Evolutionary conservation across 37 sponge, comb jelly and placozoan genomes (phyloP).

Genomic region (Mnemiopsis leidyi): DNA sequence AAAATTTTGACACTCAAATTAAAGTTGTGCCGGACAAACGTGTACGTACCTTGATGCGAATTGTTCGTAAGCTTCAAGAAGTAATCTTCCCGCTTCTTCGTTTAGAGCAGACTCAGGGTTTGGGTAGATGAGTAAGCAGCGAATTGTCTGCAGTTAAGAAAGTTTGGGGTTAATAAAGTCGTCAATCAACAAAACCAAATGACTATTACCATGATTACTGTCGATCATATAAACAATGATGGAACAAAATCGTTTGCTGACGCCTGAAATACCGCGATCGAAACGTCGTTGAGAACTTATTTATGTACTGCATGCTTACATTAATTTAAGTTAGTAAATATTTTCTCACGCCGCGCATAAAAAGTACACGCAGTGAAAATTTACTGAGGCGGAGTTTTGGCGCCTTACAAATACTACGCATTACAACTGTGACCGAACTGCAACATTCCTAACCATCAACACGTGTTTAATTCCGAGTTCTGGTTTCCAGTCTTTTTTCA

Average conservation of each 20-base stretch:
- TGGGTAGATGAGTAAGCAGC: conserved; percentile 94
- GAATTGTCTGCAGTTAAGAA: conserved; percentile 79
- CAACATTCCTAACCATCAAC: conserved; percentile 72
- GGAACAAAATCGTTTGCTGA: too few relatives aligned
- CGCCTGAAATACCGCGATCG: too few relatives aligned
- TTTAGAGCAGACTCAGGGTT: conserved; percentile 99
- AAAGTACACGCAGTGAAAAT: not conserved
- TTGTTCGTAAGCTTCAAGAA: conserved; percentile 87
- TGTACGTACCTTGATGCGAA: conserved; percentile 70
- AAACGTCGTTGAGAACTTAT: too few relatives aligned
- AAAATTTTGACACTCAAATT: not conserved
- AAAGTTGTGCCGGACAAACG: not conserved
- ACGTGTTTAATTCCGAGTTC: conserved; percentile 91
- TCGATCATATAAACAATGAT: too few relatives aligned
- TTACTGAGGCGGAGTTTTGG: not conserved
- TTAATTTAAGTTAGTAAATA: too few relatives aligned
- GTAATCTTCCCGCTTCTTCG: conserved; percentile 91
- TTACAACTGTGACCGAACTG: not conserved
- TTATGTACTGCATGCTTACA: too few relatives aligned
- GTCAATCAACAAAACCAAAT: not conserved
- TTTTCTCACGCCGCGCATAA: not conserved
- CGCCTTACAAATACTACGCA: not conserved
- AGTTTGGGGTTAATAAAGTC: not conserved
- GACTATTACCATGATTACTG: too few relatives aligned
- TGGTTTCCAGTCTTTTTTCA: conserved; percentile 97